Conservation (phyloP, 2,797 vertebrate species). For the Pantherophis vulpinus region DNA sequence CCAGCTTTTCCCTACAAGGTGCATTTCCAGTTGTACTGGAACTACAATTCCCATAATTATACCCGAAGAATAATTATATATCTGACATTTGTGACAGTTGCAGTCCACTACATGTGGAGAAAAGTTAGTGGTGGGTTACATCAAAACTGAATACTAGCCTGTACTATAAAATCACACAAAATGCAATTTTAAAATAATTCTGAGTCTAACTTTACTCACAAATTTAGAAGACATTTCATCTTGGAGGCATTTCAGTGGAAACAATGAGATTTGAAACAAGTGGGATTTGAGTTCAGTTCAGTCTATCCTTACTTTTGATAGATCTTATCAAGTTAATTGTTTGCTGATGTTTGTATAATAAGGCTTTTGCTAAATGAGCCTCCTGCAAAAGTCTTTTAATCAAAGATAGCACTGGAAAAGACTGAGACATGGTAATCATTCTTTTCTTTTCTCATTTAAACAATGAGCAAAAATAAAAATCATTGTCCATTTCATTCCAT, state of each 20-base stretch:
- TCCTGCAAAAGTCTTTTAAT: conserved; percentile 21
- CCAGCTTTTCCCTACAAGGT: neutral
- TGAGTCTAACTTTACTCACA: neutral
- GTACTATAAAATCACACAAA: neutral
- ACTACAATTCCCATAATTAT: neutral
- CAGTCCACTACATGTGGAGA: neutral
- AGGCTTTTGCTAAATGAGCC: conserved; percentile 20
- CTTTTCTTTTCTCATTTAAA: conserved; percentile 3
- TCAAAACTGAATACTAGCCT: neutral
- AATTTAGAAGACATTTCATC: neutral
- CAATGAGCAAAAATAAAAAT: conserved; percentile 6
- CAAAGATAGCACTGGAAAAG: neutral
- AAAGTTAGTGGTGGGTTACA: neutral
- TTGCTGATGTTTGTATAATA: conserved; percentile 30
- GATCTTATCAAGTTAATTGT: conserved; percentile 32
- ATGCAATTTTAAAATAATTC: neutral
- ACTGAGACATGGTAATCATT: neutral
- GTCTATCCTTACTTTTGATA: conserved; percentile 10
- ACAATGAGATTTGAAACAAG: neutral
- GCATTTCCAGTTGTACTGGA: neutral
- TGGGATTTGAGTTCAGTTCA: neutral
- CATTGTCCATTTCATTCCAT: neutral
- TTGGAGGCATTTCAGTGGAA: neutral
- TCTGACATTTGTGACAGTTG: neutral
- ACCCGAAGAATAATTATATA: neutral